These are phyloP conservation scores for Pelagia noctiluca DNA, from an alignment of 30 jellyfish, hydroid and myxozoan genomes.

Conservation along the genomic window DNA sequence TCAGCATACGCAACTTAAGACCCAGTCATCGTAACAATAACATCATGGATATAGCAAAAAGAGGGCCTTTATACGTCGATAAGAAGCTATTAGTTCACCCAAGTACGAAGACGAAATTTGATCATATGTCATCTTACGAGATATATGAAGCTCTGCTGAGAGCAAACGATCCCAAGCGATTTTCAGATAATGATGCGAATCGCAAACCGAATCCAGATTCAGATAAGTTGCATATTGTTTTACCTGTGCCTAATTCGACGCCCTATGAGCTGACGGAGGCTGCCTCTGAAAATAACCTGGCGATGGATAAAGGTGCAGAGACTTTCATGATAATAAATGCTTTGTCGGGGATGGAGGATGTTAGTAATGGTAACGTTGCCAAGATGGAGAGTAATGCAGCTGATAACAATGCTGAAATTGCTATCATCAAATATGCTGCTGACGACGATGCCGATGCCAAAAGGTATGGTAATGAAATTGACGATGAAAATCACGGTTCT, in stretches of 20 bases:
- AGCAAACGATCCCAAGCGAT: not conserved
- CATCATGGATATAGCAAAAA: not conserved
- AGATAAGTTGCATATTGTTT: conserved; percentile 6
- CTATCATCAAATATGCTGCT: not conserved
- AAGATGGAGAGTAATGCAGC: not conserved
- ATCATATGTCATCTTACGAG: conserved; percentile 26
- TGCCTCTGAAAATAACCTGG: not conserved
- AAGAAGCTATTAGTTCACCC: conserved; percentile 24
- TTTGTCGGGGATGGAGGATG: not conserved
- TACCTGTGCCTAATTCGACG: conserved; percentile 48
- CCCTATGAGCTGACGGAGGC: conserved; percentile 10
- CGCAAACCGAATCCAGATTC: not conserved
- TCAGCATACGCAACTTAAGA: conserved; percentile 34
- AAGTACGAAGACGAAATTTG: conserved; percentile 9
- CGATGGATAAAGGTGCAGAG: not conserved
- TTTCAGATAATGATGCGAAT: not conserved
- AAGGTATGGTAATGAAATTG: too few relatives aligned
- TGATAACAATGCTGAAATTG: not conserved
- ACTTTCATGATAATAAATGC: not conserved
- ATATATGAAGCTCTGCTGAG: conserved; percentile 27
- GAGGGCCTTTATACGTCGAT: not conserved
- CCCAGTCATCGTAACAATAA: conserved; percentile 10
- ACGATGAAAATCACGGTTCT: not conserved
- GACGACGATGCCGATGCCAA: not conserved
- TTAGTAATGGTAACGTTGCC: not conserved